Conservation (phyloP, 2,888 invertebrate genomes). For the Acronicta alni region DNA sequence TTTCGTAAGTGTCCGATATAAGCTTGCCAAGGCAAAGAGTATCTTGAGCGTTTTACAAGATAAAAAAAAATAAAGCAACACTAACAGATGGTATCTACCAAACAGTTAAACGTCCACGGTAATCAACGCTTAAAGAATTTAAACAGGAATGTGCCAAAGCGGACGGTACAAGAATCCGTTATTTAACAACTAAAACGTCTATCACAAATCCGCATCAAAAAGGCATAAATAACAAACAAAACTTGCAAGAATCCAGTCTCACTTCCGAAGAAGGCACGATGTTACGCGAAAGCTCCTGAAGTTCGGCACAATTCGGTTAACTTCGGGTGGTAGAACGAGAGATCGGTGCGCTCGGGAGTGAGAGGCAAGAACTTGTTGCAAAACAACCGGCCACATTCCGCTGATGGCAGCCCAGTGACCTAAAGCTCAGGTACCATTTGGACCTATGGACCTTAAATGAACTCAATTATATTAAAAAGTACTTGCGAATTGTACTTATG, state of each 20-base stretch:
- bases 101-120: constrained; percentile 8
- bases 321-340: constrained; percentile 65
- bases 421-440: constrained; percentile 70
- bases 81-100: background rate
- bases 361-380: constrained; percentile 84
- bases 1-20: too few relatives aligned
- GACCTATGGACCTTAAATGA: constrained; percentile 48
- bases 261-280: constrained; percentile 74
- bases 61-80: background rate
- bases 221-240: constrained; percentile 60
- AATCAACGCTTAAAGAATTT: constrained; percentile 19
- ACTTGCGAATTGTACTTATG: constrained; percentile 3
- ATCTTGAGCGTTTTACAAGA: too few relatives aligned
- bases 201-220: constrained; percentile 53
- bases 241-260: constrained; percentile 71
- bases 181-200: constrained; percentile 47
- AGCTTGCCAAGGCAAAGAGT: too few relatives aligned
- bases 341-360: constrained; percentile 55
- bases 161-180: constrained; percentile 40
- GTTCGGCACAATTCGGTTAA: constrained; percentile 57
- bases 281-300: constrained; percentile 60
- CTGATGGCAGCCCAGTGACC: constrained; percentile 83
- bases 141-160: constrained; percentile 25
- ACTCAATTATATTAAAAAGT: constrained; percentile 31
- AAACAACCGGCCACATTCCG: constrained; percentile 85